Evolutionary conservation across 2,113 vertebrate genomes (phyloP).

Genomic region (Malurus cyaneus): DNA sequence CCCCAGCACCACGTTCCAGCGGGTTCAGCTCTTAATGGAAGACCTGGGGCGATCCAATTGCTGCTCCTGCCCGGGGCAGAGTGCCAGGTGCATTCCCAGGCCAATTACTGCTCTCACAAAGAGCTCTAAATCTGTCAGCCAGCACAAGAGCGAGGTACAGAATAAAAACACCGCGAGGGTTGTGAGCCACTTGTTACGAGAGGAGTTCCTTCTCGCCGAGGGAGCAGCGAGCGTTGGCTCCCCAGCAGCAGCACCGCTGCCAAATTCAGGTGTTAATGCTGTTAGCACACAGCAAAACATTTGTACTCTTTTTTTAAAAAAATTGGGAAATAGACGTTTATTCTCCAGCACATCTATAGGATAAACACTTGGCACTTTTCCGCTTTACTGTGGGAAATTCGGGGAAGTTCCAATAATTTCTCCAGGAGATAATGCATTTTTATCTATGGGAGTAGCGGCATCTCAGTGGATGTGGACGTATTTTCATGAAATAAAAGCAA

Average conservation of each 20-base stretch:
- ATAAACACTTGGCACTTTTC: background rate
- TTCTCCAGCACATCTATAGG: background rate
- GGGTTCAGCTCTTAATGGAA: constrained; percentile 27
- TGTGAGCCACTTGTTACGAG: constrained; percentile 12
- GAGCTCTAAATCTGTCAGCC: constrained; percentile 68
- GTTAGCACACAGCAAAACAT: background rate
- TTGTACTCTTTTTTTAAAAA: background rate
- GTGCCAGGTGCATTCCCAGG: constrained; percentile 65
- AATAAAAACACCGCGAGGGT: constrained; percentile 44
- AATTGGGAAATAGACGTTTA: background rate
- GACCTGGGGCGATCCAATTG: constrained; percentile 22
- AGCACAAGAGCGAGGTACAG: constrained; percentile 38
- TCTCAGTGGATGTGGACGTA: background rate
- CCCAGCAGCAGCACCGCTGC: background rate
- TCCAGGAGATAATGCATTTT: background rate
- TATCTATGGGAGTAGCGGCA: background rate
- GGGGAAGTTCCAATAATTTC: background rate
- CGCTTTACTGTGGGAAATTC: background rate
- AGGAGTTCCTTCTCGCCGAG: background rate
- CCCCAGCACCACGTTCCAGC: background rate
- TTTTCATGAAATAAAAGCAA: background rate
- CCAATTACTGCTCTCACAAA: constrained; percentile 63
- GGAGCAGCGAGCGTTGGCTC: background rate
- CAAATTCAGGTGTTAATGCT: background rate
- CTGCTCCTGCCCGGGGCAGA: constrained; percentile 33